Base-by-base conservation (phyloP, 2,113 vertebrate genomes). In the Micronycteris hirsuta region DNA sequence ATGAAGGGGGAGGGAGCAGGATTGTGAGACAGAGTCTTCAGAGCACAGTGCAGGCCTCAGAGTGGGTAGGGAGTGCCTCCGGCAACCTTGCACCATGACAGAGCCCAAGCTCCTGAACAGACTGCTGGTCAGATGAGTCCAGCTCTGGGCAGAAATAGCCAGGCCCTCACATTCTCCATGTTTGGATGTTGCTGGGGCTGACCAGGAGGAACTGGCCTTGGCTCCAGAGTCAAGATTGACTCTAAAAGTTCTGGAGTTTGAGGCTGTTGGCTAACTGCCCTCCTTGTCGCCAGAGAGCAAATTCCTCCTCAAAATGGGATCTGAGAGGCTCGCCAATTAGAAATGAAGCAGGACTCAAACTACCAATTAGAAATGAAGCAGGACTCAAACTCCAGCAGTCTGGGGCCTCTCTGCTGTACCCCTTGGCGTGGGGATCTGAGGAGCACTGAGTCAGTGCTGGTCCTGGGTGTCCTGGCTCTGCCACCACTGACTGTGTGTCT, bases 21-120 rank as follows among this genome's bases (percentile, higher is more conserved):
- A 19, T 3, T 49, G 56, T 15, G n/a, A 87, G 33, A 56, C 19
- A 82, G 26, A 74, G 2, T 6, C 68, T 83, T 58, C 47, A 41
- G 45, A 41, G 12, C 28, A 12, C 6, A 71, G 31, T 36, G 36
- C 12, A 31, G 15, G 41, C n/a, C 81, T 71, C 63, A 1, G 36
- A 85, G 1, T 15, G 10, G 9, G 9, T 2, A 58, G 22, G n/a
- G 11, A 36, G 65, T 3, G 2, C 20, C n/a, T 71, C 22, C 1
- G 36, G 65, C 10, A 14, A 8, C 47, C n/a, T 33, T 0, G 11
- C 2, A 16, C 33, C 1, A 0, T 2, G 33, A 22, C 28, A 20
- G 43, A 38, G 28, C 19, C 24, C 47, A 3, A 26, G 26, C 16
- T 22, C 58, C 1, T 2, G 49, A 47, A 28, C 5, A 19, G 45